A percentile compares a stretch with the other conserved stretches of the same genome.
phyloP scores from a whole-genome alignment of 2,888 invertebrate genomes.

The Erebia palarica region DNA sequence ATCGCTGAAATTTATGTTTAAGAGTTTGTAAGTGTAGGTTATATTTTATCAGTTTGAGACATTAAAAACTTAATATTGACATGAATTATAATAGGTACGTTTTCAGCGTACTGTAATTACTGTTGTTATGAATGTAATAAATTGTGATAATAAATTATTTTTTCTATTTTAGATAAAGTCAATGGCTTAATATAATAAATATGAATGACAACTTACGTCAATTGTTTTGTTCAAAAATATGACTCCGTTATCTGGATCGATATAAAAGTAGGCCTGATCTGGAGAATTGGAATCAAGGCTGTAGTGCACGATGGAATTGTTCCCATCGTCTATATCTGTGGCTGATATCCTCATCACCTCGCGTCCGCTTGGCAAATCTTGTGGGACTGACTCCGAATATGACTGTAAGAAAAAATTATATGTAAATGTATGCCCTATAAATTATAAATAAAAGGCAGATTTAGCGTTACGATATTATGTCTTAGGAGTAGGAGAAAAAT shows the following conservation, averaged over 20 bases:
- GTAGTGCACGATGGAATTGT: slow-evolving; percentile 93
- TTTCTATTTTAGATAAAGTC: no score
- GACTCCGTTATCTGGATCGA: slow-evolving; percentile 92
- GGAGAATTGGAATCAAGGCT: slow-evolving; percentile 77
- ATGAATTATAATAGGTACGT: not conserved
- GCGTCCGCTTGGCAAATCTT: slow-evolving; percentile 87
- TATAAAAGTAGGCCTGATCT: slow-evolving; percentile 87
- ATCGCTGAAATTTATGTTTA: slow-evolving; percentile 7
- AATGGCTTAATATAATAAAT: not conserved
- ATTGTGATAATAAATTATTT: no score
- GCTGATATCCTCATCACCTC: slow-evolving; percentile 96
- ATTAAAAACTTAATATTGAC: not conserved
- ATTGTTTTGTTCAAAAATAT: slow-evolving; percentile 87
- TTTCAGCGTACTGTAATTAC: not conserved
- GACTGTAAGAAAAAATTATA: slow-evolving; percentile 59
- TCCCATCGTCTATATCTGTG: slow-evolving; percentile 95
- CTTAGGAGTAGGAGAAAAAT: not conserved
- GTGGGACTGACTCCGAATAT: slow-evolving; percentile 89
- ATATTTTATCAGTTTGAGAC: not conserved
- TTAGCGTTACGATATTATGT: not conserved
- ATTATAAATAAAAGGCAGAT: not conserved
- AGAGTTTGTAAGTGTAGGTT: not conserved
- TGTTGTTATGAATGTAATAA: no score
- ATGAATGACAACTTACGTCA: slow-evolving; percentile 76
- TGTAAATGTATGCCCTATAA: not conserved